A percentile compares a stretch with the other conserved stretches of the same genome.
Evolutionary conservation across 2,888 invertebrate species (phyloP).

Genomic region (Ectobius pallidus): DNA sequence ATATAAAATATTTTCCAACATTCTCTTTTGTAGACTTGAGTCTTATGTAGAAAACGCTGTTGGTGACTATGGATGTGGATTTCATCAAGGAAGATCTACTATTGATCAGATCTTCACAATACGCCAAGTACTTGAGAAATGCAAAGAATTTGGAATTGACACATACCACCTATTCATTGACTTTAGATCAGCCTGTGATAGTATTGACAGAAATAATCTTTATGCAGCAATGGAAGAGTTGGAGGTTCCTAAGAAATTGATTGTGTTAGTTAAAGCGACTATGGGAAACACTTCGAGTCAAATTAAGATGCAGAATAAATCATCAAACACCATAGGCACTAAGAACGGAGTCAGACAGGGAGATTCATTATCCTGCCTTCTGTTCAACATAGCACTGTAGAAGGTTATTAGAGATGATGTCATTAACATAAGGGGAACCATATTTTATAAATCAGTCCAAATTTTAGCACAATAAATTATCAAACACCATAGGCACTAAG

Average conservation of each 20-base stretch:
- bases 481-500: neutral
- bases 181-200: too few relatives aligned
- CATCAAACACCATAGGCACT: neutral
- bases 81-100: neutral
- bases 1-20: neutral
- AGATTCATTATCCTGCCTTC: too few relatives aligned
- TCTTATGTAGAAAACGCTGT: neutral
- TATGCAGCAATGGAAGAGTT: neutral
- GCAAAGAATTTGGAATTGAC: neutral
- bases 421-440: neutral
- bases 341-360: neutral
- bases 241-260: neutral
- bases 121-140: neutral
- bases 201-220: too few relatives aligned
- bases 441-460: neutral
- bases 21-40: neutral
- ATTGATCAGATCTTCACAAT: constrained; percentile 5
- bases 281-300: neutral
- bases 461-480: neutral
- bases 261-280: neutral
- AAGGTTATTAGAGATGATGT: neutral
- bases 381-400: neutral
- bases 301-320: neutral
- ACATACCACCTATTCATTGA: neutral
- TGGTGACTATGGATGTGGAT: neutral